Evolutionary conservation across 1,140 invertebrate species (phyloP).

Genomic region (Brachionus rotundiformis): DNA sequence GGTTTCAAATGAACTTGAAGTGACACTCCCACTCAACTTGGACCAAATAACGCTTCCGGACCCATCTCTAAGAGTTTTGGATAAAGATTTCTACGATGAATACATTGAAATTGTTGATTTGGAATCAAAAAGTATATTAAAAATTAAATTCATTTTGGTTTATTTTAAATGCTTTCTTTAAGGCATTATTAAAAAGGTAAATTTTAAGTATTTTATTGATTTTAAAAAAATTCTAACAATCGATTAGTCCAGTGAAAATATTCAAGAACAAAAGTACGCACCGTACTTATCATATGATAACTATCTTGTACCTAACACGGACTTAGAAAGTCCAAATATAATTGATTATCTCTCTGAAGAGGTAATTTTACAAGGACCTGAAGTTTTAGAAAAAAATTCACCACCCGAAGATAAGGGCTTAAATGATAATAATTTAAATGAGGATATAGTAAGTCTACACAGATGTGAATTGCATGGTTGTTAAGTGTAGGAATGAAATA

Average conservation of each 20-base stretch:
- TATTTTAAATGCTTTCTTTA: no score
- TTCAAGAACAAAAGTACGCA: constrained; percentile 1
- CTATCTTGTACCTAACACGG: not conserved
- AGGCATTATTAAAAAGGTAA: not conserved
- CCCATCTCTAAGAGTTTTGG: constrained; percentile 55
- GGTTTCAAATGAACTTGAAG: constrained; percentile 62
- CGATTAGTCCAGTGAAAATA: not conserved
- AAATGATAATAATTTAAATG: not conserved
- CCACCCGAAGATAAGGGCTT: not conserved
- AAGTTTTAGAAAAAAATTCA: not conserved
- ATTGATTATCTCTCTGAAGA: not conserved
- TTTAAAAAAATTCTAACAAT: not conserved
- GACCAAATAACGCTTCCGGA: constrained; percentile 57
- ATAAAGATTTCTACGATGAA: constrained; percentile 61
- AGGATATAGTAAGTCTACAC: not conserved
- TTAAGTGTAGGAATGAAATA: not conserved
- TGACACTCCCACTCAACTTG: constrained; percentile 59
- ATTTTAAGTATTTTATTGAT: not conserved
- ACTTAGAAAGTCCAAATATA: not conserved
- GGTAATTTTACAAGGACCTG: not conserved
- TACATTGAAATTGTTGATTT: constrained; percentile 61
- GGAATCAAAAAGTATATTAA: constrained; percentile 56
- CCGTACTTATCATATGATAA: constrained; percentile 47
- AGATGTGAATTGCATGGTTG: not conserved
- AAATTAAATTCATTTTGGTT: no score